Conservation (phyloP, 2,888 invertebrate genomes). For the Arenicola marina region DNA sequence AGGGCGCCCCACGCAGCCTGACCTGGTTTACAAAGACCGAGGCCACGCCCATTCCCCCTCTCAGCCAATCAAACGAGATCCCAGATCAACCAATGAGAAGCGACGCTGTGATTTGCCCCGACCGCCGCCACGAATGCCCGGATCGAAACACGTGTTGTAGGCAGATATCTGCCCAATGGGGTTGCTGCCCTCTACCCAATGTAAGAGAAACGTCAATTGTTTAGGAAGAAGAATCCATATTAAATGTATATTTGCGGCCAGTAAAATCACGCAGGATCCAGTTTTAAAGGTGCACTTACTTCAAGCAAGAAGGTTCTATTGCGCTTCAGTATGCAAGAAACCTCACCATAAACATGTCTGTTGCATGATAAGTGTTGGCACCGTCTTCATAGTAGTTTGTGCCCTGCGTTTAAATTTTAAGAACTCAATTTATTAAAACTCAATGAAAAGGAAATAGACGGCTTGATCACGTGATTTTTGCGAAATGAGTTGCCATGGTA, state of each 20-base stretch:
- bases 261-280: not conserved
- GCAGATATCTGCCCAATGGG: slow-evolving; percentile 32
- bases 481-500: not conserved
- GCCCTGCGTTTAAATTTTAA: not conserved
- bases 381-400: not conserved
- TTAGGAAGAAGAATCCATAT: too few species aligned
- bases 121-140: slow-evolving; percentile 10
- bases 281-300: too few species aligned
- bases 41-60: not conserved
- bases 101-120: slow-evolving; percentile 33
- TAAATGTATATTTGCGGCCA: not conserved
- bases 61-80: too few species aligned
- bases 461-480: too few species aligned
- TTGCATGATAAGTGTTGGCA: too few species aligned
- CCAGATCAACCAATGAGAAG: too few species aligned
- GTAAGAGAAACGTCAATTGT: slow-evolving; percentile 26
- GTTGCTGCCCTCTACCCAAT: slow-evolving; percentile 44
- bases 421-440: not conserved
- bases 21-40: not conserved
- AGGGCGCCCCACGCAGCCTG: not conserved
- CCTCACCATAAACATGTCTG: too few species aligned
- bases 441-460: not conserved
- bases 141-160: slow-evolving; percentile 36
- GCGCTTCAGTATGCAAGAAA: not conserved
- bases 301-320: not conserved